Percentiles rank a stretch among this genome's conserved stretches.
Evolutionary conservation across 2,113 vertebrate species (phyloP).

Genomic region (Sterna hirundo): DNA sequence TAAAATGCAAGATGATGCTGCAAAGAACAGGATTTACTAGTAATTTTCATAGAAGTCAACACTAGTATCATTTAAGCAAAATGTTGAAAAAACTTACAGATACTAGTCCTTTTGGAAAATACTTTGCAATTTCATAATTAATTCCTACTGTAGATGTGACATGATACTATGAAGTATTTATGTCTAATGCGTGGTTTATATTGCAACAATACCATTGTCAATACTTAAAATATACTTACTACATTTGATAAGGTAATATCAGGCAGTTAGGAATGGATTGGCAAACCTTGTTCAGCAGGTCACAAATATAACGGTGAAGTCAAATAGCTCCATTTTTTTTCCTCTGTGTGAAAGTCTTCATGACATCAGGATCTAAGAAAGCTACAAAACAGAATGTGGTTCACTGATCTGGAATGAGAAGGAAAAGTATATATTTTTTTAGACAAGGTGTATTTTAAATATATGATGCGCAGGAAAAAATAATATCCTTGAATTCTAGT

Average conservation of each 20-base stretch:
- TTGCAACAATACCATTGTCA: neutral
- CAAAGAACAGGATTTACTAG: neutral
- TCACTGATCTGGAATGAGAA: neutral
- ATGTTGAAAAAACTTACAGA: neutral
- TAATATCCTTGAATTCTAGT: neutral
- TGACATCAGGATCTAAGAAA: neutral
- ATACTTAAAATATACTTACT: neutral
- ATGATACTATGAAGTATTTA: neutral
- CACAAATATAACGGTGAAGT: rapidly evolving
- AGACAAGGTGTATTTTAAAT: neutral
- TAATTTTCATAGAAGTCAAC: neutral
- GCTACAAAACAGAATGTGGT: neutral
- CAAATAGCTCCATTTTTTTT: neutral
- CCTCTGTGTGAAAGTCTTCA: neutral
- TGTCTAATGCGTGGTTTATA: neutral
- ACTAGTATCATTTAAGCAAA: neutral
- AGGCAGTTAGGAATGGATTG: neutral
- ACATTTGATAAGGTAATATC: neutral
- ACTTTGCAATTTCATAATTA: neutral
- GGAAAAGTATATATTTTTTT: neutral
- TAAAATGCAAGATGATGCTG: neutral
- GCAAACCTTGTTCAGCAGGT: neutral
- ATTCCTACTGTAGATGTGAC: neutral
- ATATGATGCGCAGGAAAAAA: neutral
- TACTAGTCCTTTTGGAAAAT: neutral